These are phyloP conservation scores for Burhinus oedicnemus DNA, from an alignment of 2,113 vertebrate species.

Conservation along the genomic window DNA sequence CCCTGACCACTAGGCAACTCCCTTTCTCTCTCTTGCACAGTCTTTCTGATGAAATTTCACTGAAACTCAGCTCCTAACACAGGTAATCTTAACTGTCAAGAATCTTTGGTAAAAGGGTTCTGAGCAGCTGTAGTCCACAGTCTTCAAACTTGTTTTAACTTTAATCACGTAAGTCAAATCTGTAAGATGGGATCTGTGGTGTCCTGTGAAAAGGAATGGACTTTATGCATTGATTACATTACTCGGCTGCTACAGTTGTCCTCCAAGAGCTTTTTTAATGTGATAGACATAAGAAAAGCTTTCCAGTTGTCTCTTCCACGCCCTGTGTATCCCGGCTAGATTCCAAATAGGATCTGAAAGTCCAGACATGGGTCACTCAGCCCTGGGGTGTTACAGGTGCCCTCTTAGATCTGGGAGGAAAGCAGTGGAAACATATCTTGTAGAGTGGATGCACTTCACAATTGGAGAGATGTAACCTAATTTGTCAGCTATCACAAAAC, in stretches of 20 bases:
- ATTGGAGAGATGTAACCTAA: conserved; percentile 22
- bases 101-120: background rate
- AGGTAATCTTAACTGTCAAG: background rate
- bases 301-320: background rate
- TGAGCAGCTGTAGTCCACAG: background rate
- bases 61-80: background rate
- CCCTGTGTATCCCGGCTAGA: background rate
- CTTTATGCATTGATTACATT: background rate
- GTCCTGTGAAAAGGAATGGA: background rate
- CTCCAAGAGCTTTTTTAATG: background rate
- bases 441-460: conserved; percentile 26
- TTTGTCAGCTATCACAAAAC: conserved; percentile 66
- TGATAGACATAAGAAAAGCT: conserved; percentile 9
- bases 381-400: background rate
- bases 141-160: background rate
- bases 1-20: background rate
- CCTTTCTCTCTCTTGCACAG: background rate
- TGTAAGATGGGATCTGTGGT: background rate
- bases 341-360: conserved; percentile 51
- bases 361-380: conserved; percentile 25
- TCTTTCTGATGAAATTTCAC: background rate
- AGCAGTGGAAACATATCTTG: background rate
- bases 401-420: background rate
- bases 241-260: background rate
- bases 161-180: background rate